Conservation (phyloP, 92 coral and sea anemone species). For the Palythoa heliodiscus region DNA sequence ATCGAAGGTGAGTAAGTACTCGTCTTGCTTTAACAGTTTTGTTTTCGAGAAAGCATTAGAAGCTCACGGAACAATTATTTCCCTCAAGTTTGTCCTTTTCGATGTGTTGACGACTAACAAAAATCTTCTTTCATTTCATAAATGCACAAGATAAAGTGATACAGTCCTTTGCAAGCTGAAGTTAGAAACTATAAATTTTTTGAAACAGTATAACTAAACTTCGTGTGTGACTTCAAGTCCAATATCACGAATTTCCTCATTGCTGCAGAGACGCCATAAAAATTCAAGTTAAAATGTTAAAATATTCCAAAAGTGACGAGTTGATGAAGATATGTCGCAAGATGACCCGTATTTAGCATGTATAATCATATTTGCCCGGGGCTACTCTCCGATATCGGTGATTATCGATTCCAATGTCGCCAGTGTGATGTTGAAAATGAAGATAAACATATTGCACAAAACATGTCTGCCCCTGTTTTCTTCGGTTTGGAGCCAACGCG, state of each 20-base stretch:
- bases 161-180: neutral
- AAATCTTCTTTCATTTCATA: neutral
- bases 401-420: neutral
- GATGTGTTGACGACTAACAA: neutral
- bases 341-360: neutral
- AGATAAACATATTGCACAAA: neutral
- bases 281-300: constrained; percentile 15
- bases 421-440: neutral
- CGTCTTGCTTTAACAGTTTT: neutral
- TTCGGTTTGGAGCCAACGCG: neutral
- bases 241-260: neutral
- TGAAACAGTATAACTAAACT: neutral
- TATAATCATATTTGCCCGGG: neutral
- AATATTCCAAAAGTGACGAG: constrained; percentile 1
- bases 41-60: neutral
- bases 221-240: neutral
- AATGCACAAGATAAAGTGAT: neutral
- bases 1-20: constrained; percentile 77
- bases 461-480: neutral
- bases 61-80: neutral
- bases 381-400: neutral
- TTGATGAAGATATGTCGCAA: constrained; percentile 1
- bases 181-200: neutral
- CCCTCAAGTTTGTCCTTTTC: constrained; percentile 5
- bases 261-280: neutral